Evolutionary conservation across 2,888 invertebrate genomes (phyloP), one percentile per base, ranked within the genome.

Genomic region (Drosophila mulleri): DNA sequence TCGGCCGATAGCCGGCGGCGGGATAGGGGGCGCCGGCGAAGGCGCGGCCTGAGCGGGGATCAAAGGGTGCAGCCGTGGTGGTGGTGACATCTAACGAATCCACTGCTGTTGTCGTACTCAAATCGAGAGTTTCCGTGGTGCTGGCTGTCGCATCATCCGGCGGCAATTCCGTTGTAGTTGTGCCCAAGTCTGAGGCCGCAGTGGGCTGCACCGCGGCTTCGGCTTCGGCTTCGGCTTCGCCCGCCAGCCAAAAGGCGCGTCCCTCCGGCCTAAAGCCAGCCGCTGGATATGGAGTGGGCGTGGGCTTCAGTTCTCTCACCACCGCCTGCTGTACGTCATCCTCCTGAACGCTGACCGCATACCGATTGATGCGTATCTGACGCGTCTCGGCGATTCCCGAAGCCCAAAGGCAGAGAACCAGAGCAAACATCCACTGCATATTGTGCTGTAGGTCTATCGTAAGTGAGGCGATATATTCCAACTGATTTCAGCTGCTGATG

Each of bases 301-400:
- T 78, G 83, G 73, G 8, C 54, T 66, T 2, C 14, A 80, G 53
- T 47, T 89, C 83, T 1, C 71, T 67, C 18, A 88, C 87, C 20
- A 56, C 56, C 3, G 84, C 89, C 57, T 78, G 76, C 23, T 73
- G 68, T 0, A 66, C 75, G n/a, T 82, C 76, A 50, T 83, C 88
- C 58, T 83, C 86, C 52, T 86, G 85, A 11, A 89, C 80, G 44
- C 82, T 81, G 39, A 80, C 82, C n/a, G 80, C 80, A 70, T 81
- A 90, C 1, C 91, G 91, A 71, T 87, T 91, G 23, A 86, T 85
- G 63, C 91, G 89, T 63, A 91, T 84, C 74, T 91, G 92, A 11
- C 89, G 88, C 7, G 82, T 66, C 59, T 88, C 82, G 18, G 66
- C 64, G 26, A 44, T 47, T 12, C 54, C 66, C 26, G 65, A n/a